phyloP scores from a whole-genome alignment of 1,140 invertebrate genomes.

The Panagrolaimus sp. region DNA sequence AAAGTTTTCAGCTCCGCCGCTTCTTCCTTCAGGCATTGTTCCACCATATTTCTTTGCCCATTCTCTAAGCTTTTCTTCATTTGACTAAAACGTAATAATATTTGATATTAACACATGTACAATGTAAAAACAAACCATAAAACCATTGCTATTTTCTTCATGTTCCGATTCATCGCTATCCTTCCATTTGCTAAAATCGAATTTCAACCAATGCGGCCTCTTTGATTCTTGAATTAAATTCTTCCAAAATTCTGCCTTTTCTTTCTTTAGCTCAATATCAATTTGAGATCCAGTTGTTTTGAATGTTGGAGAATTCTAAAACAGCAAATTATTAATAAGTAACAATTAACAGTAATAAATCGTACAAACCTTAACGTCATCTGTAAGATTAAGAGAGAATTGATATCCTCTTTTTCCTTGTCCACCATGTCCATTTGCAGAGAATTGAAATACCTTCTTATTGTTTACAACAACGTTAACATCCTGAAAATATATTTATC shows the following conservation, averaged over 20 bases:
- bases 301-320: constrained; percentile 10
- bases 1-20: not conserved
- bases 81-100: constrained; percentile 6
- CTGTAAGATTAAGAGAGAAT: constrained; percentile 1
- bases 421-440: not conserved
- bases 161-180: constrained; percentile 22
- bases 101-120: not conserved
- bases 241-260: constrained; percentile 15
- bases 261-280: constrained; percentile 19
- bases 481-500: not conserved
- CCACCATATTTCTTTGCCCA: constrained; percentile 13
- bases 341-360: too few relatives aligned
- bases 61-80: constrained; percentile 20
- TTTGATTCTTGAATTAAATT: constrained; percentile 14
- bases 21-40: not conserved
- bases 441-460: not conserved
- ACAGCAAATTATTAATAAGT: not conserved
- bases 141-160: constrained; percentile 21
- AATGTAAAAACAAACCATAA: constrained; percentile 5
- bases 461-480: not conserved
- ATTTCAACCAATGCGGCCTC: constrained; percentile 20
- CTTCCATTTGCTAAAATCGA: constrained; percentile 20
- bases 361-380: too few relatives aligned
- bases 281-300: not conserved
- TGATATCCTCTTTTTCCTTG: not conserved